phyloP scores from a whole-genome alignment of 2,888 invertebrate genomes.

The Nymphalis urticae region DNA sequence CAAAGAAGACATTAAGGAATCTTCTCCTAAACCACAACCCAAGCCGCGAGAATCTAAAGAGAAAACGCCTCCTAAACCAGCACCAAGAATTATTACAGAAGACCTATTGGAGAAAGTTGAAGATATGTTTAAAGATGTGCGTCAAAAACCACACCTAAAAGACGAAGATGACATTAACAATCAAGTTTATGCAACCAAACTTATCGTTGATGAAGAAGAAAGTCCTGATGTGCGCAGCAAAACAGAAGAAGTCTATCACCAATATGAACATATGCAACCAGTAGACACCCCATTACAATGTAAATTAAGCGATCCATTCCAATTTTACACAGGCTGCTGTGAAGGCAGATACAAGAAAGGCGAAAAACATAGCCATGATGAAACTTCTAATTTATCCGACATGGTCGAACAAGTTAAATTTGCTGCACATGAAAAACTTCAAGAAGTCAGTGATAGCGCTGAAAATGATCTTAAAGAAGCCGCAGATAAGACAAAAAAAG shows the following conservation, averaged over 20 bases:
- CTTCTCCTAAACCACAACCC: slow-evolving; percentile 62
- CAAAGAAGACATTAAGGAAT: slow-evolving; percentile 60
- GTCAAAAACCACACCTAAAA: slow-evolving; percentile 60
- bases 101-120: slow-evolving; percentile 75
- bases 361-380: slow-evolving; percentile 70
- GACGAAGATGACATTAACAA: slow-evolving; percentile 64
- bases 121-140: slow-evolving; percentile 77
- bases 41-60: slow-evolving; percentile 58
- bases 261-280: slow-evolving; percentile 74
- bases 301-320: slow-evolving; percentile 65
- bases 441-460: slow-evolving; percentile 56
- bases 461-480: slow-evolving; percentile 57
- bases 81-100: slow-evolving; percentile 73
- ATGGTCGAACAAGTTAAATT: slow-evolving; percentile 73
- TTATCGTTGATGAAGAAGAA: slow-evolving; percentile 72
- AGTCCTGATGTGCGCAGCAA: slow-evolving; percentile 48
- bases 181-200: slow-evolving; percentile 67
- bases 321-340: slow-evolving; percentile 66
- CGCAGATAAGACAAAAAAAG: slow-evolving; percentile 60
- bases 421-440: slow-evolving; percentile 64
- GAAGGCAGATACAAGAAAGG: slow-evolving; percentile 62
- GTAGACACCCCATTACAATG: slow-evolving; percentile 65
- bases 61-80: slow-evolving; percentile 70
- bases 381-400: slow-evolving; percentile 69
- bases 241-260: slow-evolving; percentile 65